phyloP scores from a whole-genome alignment of 2,797 vertebrate genomes.

The Acanthurus tractus region DNA sequence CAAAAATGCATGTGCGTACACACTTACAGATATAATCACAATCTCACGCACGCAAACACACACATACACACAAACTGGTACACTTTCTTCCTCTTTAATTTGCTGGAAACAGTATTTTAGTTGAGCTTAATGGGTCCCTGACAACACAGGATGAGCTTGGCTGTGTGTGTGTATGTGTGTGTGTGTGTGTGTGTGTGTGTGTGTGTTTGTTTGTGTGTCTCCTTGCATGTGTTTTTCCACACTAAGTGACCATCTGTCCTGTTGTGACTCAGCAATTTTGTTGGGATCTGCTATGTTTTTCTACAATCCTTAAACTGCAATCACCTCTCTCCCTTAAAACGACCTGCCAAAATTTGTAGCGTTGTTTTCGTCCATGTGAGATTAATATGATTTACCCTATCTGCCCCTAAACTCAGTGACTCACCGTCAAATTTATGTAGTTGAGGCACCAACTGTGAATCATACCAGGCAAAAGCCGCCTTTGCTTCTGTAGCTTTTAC shows the following conservation, averaged over 20 bases:
- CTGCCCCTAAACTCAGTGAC: slow-evolving; percentile 20
- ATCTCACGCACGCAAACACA: neutral
- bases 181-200: neutral
- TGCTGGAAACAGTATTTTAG: too few species aligned
- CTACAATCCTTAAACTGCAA: neutral
- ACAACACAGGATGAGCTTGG: neutral
- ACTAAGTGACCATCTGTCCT: slow-evolving; percentile 23
- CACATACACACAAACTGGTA: neutral
- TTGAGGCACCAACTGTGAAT: slow-evolving; percentile 21
- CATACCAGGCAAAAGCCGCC: neutral
- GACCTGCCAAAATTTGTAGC: neutral
- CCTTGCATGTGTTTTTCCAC: neutral
- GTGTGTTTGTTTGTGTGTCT: neutral
- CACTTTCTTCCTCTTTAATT: neutral
- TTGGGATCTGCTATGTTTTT: neutral
- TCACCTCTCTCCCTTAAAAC: neutral
- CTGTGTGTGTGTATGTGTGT: neutral
- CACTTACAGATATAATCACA: neutral
- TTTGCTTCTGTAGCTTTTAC: neutral
- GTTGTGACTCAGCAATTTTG: slow-evolving; percentile 42
- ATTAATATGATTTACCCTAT: slow-evolving; percentile 28
- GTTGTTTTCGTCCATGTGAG: slow-evolving; percentile 5
- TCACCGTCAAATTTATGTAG: slow-evolving; percentile 36
- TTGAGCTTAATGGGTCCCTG: neutral
- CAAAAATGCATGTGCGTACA: slow-evolving; percentile 2